phyloP scores from a whole-genome alignment of 2,797 vertebrate species.

The Gallinago nigripennis region DNA sequence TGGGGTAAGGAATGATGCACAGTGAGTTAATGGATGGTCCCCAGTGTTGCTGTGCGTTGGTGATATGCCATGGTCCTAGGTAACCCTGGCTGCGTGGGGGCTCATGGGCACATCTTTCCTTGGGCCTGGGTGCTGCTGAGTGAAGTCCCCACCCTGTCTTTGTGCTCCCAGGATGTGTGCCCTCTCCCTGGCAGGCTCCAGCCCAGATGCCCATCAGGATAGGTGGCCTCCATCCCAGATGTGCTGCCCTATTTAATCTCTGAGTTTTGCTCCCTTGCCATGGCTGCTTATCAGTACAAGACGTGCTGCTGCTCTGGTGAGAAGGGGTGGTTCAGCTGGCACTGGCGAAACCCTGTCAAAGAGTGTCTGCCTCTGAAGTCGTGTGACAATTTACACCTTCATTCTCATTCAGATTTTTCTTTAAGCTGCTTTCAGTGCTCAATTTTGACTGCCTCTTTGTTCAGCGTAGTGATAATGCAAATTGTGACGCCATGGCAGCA shows the following conservation, averaged over 20 bases:
- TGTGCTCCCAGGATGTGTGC: rapidly evolving
- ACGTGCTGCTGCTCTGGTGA: neutral
- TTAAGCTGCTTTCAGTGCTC: neutral
- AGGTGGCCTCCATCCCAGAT: neutral
- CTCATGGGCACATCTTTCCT: neutral
- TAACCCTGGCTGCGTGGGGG: rapidly evolving
- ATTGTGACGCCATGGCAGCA: neutral
- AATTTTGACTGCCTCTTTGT: neutral
- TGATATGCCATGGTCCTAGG: neutral
- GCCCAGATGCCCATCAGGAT: rapidly evolving
- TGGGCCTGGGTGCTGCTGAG: neutral
- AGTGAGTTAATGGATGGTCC: neutral
- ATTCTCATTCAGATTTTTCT: neutral
- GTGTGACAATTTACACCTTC: neutral
- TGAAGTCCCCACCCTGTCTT: neutral
- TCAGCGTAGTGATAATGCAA: neutral
- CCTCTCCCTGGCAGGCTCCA: neutral
- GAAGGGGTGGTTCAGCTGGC: rapidly evolving
- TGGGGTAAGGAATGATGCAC: neutral
- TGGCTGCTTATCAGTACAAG: neutral
- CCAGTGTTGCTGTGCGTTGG: neutral
- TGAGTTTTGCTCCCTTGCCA: neutral
- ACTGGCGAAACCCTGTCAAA: neutral
- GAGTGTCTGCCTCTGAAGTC: neutral
- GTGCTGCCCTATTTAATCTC: neutral